Base-by-base conservation (phyloP, 1,140 invertebrate species). In the Leptestheria dahalacensis region DNA sequence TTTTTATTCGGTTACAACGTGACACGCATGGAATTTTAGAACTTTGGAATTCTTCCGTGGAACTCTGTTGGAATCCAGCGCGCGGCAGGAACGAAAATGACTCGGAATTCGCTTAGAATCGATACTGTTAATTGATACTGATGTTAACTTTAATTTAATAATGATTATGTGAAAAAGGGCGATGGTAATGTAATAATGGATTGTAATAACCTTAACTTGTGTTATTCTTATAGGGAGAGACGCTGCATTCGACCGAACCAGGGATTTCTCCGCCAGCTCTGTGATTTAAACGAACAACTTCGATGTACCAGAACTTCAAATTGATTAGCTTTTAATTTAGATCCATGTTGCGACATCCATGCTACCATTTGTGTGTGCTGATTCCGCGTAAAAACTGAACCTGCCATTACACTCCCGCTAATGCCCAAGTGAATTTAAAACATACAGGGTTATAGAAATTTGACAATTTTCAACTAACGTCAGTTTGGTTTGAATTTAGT, bases 191-290 rank as follows among this genome's bases (percentile, higher is more conserved):
- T n/a, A n/a, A n/a, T n/a, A n/a, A n/a, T n/a, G n/a, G n/a, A n/a
- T n/a, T n/a, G n/a, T n/a, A n/a, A n/a, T n/a, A 21, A 15, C 10
- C 11, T 60, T 33, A 12, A 29, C n/a, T 20, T 12, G 15, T 12
- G 6, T 50, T 28, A 11, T 9, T 41, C 26, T 52, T 51, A 18
- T 59, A 62, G 58, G 49, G 26, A 18, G 12, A 21, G 50, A 23
- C 62, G 67, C 25, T 57, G 60, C 29, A 81, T 89, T 63, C 77
- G 80, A 64, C 87, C 87, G 33, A 91, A 91, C 66, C 75, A 81
- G 64, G 86, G 86, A 48, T 91, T 91, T 73, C 71, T 89, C 56
- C 76, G 78, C 48, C 87, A 91, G 66, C 71, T 91, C 47, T 82
- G 82, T 33, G 75, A 78, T 55, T 73, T 88, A 24, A 83, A 87